A percentile compares a stretch with the other conserved stretches of the same genome.
Conservation (phyloP, 2,113 vertebrate genomes). For the Aepyceros melampus region DNA sequence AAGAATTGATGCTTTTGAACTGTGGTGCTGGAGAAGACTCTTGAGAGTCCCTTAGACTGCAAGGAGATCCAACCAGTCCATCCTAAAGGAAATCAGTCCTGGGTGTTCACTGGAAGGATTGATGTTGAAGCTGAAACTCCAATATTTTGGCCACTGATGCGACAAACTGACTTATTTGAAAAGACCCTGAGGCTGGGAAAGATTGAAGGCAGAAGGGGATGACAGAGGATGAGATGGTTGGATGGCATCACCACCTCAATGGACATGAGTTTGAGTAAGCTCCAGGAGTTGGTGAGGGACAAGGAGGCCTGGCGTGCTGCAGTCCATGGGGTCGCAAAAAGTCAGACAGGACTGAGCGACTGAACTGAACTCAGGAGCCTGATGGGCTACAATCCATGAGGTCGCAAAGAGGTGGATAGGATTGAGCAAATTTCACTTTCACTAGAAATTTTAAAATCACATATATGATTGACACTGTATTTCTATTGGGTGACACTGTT, state of each 20-base stretch:
- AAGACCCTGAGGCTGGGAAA: neutral
- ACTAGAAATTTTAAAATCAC: neutral
- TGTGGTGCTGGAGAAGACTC: neutral
- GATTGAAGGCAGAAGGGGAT: neutral
- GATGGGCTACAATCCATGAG: neutral
- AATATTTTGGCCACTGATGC: neutral
- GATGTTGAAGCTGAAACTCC: neutral
- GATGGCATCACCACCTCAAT: accelerated
- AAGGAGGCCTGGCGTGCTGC: neutral
- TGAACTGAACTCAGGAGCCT: neutral
- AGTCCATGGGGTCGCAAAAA: neutral
- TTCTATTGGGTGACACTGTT: neutral
- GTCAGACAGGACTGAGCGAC: accelerated
- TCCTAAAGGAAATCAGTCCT: neutral
- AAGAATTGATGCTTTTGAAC: neutral
- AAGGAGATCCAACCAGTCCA: neutral
- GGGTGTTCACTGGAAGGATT: neutral
- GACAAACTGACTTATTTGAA: neutral
- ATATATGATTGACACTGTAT: neutral
- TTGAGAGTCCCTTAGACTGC: neutral
- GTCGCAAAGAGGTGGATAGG: neutral
- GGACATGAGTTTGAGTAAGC: neutral
- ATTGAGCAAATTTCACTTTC: neutral
- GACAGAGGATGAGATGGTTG: neutral
- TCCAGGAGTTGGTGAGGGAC: neutral